Evolutionary conservation across 1,140 invertebrate species (phyloP), one percentile per base, ranked within the genome.

Genomic region (Lepidostoma basale): DNA sequence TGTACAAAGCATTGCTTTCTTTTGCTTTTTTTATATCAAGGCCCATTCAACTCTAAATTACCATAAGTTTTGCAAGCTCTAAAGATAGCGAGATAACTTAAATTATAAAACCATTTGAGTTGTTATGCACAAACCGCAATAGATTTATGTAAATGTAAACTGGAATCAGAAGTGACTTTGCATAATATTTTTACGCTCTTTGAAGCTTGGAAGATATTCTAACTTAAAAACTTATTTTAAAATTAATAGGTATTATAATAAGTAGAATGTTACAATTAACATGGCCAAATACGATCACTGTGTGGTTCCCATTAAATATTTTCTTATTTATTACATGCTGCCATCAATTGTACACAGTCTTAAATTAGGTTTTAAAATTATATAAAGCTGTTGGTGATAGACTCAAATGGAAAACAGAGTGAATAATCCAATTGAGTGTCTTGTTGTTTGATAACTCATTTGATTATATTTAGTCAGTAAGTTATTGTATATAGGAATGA

Each of bases 201-300:
- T n/a, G n/a, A n/a, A n/a, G n/a, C n/a, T n/a, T n/a, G n/a, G n/a
- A n/a, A n/a, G n/a, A n/a, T n/a, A n/a, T n/a, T n/a, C n/a, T n/a
- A n/a, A n/a, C n/a, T n/a, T n/a, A n/a, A 49, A 23, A 49, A 49
- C 45, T 49, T 25, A 49, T 18, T 20, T 12, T 12, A 3, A 49
- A 49, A 49, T 25, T 49, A 49, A 23, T 49, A 49, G 25, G 25
- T 49, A 49, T 49, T 23, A 22, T 49, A 47, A 22, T 45, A 47
- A 23, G 45, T 49, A 22, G 22, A 49, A 18, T 22, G 45, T 49
- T 49, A 22, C 22, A 49, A 22, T 49, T 14, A 56, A 56, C 25
- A 56, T 56, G 52, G 52, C 52, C 52, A 56, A 56, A 30, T 56
- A 30, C 28, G 20, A 56, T 56, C 52, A 56, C 52, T 23, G 18